Evolutionary conservation across 2,888 invertebrate species (phyloP).

Genomic region (Drosophila quasianomalipes): DNA sequence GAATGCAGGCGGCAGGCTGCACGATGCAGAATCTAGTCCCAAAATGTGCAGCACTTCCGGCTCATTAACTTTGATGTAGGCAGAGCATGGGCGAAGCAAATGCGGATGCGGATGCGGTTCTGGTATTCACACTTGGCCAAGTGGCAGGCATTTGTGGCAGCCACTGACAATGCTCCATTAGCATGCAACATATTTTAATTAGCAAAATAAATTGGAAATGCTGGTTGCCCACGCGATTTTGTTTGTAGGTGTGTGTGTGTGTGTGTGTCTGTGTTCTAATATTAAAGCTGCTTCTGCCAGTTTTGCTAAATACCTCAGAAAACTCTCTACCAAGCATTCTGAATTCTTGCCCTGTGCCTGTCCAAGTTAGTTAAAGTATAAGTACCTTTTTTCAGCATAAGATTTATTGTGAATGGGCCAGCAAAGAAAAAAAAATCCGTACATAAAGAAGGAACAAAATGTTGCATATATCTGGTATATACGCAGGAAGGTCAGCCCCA

Average conservation of each 20-base stretch:
- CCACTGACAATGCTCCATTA: slow-evolving; percentile 76
- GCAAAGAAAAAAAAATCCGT: not conserved
- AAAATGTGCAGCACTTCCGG: slow-evolving; percentile 77
- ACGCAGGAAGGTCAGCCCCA: slow-evolving; percentile 42
- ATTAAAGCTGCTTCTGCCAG: slow-evolving; percentile 32
- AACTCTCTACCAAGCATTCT: not conserved
- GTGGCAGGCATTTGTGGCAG: slow-evolving; percentile 47
- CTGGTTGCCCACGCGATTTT: slow-evolving; percentile 37
- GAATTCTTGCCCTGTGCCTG: slow-evolving; percentile 17
- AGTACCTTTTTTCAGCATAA: slow-evolving; percentile 43
- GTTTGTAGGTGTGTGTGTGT: not conserved
- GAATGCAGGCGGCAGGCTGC: slow-evolving; percentile 1
- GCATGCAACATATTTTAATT: slow-evolving; percentile 82
- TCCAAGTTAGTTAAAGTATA: slow-evolving; percentile 47
- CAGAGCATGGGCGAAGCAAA: slow-evolving; percentile 21
- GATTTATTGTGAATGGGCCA: slow-evolving; percentile 58
- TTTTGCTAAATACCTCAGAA: slow-evolving; percentile 24
- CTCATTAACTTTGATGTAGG: slow-evolving; percentile 73
- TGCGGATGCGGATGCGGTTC: slow-evolving; percentile 29
- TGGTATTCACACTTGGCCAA: slow-evolving; percentile 35
- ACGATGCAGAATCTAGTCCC: slow-evolving; percentile 37
- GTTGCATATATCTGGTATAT: slow-evolving; percentile 10
- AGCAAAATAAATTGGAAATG: slow-evolving; percentile 78
- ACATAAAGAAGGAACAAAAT: slow-evolving; percentile 29
- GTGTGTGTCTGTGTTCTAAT: slow-evolving; percentile 10